Conservation (phyloP, 2,113 vertebrate species). For the Symphodus melops region DNA sequence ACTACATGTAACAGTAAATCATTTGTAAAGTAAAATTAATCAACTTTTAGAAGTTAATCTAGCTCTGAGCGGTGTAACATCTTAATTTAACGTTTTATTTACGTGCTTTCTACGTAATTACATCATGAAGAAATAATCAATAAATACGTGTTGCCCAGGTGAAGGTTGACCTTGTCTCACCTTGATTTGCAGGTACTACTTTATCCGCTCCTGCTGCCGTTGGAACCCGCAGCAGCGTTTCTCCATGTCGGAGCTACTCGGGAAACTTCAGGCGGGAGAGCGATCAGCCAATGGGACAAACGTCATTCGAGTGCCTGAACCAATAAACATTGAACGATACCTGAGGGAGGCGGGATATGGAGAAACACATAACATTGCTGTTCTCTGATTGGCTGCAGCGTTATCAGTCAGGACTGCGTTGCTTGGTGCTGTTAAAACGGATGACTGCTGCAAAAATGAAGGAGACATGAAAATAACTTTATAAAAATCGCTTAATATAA, state of each 20-base stretch:
- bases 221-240: conserved; percentile 80
- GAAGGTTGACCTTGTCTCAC: fast-evolving
- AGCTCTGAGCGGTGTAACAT: too few relatives aligned
- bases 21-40: too few relatives aligned
- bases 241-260: conserved; percentile 72
- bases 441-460: not conserved
- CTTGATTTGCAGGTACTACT: conserved; percentile 78
- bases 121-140: too few relatives aligned
- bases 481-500: not conserved
- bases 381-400: conserved; percentile 66
- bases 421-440: too few relatives aligned
- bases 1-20: too few relatives aligned
- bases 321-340: conserved; percentile 76
- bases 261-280: conserved; percentile 75
- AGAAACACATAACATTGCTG: conserved; percentile 62
- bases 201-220: conserved; percentile 88
- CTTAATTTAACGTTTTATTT: too few relatives aligned
- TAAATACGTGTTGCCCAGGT: not conserved
- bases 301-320: conserved; percentile 84
- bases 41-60: too few relatives aligned
- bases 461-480: not conserved
- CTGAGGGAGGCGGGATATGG: conserved; percentile 78
- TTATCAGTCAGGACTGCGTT: not conserved
- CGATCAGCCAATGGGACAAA: conserved; percentile 80
- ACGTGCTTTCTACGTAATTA: too few relatives aligned